Evolutionary conservation across 1,140 invertebrate species (phyloP).

Genomic region (Bombyx mori): DNA sequence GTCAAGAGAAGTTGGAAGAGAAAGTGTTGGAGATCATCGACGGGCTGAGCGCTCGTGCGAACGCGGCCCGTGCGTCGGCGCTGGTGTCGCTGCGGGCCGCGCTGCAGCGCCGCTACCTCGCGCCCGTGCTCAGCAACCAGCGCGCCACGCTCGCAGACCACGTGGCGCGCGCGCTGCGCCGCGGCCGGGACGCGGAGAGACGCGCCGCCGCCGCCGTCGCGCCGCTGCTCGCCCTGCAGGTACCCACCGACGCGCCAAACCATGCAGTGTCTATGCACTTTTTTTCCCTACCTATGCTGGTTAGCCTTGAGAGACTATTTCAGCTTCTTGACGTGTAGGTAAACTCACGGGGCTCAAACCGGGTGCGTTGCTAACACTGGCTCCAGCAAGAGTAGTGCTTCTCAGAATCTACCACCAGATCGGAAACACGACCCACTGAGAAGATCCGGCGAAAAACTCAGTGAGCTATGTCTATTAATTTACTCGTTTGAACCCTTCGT

Average conservation of each 20-base stretch:
- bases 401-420: too few species aligned
- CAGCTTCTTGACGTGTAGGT: too few species aligned
- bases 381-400: too few species aligned
- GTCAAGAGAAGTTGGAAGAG: constrained; percentile 88
- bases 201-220: constrained; percentile 84
- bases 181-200: constrained; percentile 86
- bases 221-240: constrained; percentile 85
- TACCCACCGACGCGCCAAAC: constrained; percentile 37
- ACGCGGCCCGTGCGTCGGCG: constrained; percentile 82
- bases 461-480: too few species aligned
- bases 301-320: too few species aligned
- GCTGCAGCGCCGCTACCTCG: constrained; percentile 85
- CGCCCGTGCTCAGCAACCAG: constrained; percentile 82
- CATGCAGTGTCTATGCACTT: too few species aligned
- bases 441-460: too few species aligned
- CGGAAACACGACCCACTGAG: too few species aligned
- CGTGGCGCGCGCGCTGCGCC: constrained; percentile 84
- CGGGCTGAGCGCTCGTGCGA: constrained; percentile 86
- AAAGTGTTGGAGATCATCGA: constrained; percentile 90
- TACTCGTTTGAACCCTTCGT: too few species aligned
- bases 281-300: too few species aligned
- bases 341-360: too few species aligned
- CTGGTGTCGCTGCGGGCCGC: constrained; percentile 81
- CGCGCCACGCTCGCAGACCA: constrained; percentile 86
- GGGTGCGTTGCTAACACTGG: too few species aligned